Evolutionary conservation across 92 coral and sea anemone genomes (phyloP).

Genomic region (Phenganax stokvisi): DNA sequence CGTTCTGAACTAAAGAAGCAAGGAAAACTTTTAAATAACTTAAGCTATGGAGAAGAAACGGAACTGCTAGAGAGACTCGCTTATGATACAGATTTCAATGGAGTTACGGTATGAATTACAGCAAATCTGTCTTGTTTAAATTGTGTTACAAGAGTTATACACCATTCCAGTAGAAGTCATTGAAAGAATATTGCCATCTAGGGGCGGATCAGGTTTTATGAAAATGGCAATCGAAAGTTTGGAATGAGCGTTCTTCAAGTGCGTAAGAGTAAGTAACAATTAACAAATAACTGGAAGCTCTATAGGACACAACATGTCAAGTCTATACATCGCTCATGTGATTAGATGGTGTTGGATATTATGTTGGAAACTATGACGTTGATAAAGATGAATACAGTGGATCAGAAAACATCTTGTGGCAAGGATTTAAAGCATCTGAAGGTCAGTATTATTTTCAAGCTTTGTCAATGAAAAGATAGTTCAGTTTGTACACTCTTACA

Average conservation of each 20-base stretch:
- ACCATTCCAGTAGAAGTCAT: background rate
- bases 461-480: too few relatives aligned
- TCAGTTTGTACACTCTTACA: too few relatives aligned
- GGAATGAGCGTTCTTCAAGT: slow-evolving; percentile 24
- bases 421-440: slow-evolving; percentile 10
- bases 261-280: slow-evolving; percentile 20
- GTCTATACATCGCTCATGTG: background rate
- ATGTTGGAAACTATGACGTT: slow-evolving; percentile 12
- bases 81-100: slow-evolving; percentile 40
- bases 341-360: slow-evolving; percentile 12
- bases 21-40: slow-evolving; percentile 57
- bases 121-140: background rate
- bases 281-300: background rate
- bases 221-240: slow-evolving; percentile 75
- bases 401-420: slow-evolving; percentile 10
- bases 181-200: slow-evolving; percentile 13
- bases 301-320: background rate
- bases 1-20: slow-evolving; percentile 28
- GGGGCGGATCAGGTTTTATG: slow-evolving; percentile 57
- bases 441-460: background rate
- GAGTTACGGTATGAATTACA: slow-evolving; percentile 50
- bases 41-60: slow-evolving; percentile 69
- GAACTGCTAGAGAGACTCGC: slow-evolving; percentile 57
- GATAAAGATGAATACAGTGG: slow-evolving; percentile 6
- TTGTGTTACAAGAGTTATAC: background rate